phyloP scores from a whole-genome alignment of 2,113 vertebrate species.

The Brachypteracias leptosomus region DNA sequence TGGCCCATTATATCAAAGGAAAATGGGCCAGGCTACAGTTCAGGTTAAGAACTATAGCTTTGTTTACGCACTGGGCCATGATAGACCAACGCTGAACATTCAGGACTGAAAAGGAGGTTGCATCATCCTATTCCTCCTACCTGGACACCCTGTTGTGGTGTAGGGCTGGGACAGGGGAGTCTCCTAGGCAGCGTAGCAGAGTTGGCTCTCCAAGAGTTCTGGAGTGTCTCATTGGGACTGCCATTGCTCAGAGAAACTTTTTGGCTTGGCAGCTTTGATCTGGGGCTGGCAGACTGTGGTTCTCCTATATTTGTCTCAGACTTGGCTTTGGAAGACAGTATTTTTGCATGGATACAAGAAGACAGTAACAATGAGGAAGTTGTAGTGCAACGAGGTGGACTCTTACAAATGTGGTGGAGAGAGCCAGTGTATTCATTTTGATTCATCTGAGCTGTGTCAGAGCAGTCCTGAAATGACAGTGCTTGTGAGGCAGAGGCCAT shows the following conservation, averaged over 20 bases:
- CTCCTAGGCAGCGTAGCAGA: background rate
- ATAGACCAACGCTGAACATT: background rate
- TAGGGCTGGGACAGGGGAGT: fast-evolving
- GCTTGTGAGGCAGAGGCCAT: slow-evolving; percentile 62
- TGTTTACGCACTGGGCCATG: background rate
- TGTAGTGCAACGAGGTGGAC: background rate
- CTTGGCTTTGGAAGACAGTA: background rate
- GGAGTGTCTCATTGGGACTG: background rate
- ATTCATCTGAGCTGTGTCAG: background rate
- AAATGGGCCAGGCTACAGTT: background rate
- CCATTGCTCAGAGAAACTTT: background rate
- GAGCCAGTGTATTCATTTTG: background rate
- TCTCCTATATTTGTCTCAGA: background rate
- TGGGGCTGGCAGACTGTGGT: background rate
- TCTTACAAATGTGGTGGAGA: background rate
- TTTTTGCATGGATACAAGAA: background rate
- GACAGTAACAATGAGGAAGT: background rate
- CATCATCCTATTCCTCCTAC: background rate
- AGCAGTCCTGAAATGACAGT: background rate
- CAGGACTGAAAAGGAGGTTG: background rate
- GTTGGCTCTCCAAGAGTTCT: background rate
- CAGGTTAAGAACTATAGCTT: background rate
- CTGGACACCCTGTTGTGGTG: background rate
- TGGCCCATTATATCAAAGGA: background rate
- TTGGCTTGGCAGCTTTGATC: background rate